These are phyloP conservation scores for Melanocharis versteri DNA, from an alignment of 2,113 vertebrate species.

Conservation along the genomic window DNA sequence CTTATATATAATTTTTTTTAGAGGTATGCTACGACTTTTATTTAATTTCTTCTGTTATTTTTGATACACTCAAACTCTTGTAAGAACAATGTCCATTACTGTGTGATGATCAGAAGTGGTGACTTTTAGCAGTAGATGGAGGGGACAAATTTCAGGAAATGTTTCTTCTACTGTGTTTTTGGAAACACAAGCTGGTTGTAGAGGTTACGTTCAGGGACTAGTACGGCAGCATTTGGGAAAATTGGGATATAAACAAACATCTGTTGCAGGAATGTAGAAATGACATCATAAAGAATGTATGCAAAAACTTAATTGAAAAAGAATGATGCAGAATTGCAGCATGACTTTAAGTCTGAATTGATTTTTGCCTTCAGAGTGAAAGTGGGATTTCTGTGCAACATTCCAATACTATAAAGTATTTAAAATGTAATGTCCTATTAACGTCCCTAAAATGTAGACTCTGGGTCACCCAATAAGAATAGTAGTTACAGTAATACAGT, in stretches of 20 bases:
- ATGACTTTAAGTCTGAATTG: slow-evolving; percentile 77
- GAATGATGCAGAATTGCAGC: slow-evolving; percentile 75
- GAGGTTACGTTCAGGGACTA: slow-evolving; percentile 67
- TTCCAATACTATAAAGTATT: slow-evolving; percentile 78
- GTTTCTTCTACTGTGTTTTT: slow-evolving; percentile 34
- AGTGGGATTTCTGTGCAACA: slow-evolving; percentile 70
- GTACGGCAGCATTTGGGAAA: slow-evolving; percentile 70
- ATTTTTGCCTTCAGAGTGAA: slow-evolving; percentile 73
- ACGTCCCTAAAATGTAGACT: slow-evolving; percentile 77
- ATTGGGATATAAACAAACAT: slow-evolving; percentile 81
- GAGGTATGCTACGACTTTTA: background rate
- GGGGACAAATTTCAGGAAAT: slow-evolving; percentile 35
- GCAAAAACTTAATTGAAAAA: slow-evolving; percentile 82
- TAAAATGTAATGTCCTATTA: slow-evolving; percentile 82
- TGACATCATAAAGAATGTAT: slow-evolving; percentile 84
- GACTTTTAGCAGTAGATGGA: background rate
- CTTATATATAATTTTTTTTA: background rate
- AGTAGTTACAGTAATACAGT: slow-evolving; percentile 76
- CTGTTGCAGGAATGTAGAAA: slow-evolving; percentile 78
- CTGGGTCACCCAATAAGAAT: slow-evolving; percentile 76
- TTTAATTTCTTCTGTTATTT: background rate
- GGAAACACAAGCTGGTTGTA: slow-evolving; percentile 40
- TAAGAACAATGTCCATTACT: background rate
- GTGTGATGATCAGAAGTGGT: background rate
- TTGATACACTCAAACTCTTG: background rate